These are phyloP conservation scores for Porites lutea DNA, from an alignment of 64 coral and sea anemone species.

Conservation along the genomic window DNA sequence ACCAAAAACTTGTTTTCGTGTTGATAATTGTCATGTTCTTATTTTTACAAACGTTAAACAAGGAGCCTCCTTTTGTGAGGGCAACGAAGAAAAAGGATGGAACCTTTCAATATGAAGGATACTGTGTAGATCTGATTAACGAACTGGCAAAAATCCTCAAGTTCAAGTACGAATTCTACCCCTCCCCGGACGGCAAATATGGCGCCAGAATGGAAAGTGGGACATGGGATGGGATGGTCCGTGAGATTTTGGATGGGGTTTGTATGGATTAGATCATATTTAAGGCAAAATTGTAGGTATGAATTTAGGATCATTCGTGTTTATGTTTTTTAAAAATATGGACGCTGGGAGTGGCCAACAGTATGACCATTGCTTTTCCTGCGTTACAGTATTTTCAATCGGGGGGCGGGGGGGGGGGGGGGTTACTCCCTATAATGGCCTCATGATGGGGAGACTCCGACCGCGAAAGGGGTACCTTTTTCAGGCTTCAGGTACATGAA, in stretches of 20 bases:
- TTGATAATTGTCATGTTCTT: no score
- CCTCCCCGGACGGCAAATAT: slow-evolving; percentile 17
- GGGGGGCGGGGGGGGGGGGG: no score
- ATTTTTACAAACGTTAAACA: not conserved
- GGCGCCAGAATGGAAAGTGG: not conserved
- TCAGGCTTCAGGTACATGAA: no score
- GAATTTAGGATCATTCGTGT: not conserved
- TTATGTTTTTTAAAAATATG: no score
- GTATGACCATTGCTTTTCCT: no score
- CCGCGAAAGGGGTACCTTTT: no score
- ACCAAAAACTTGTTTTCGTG: no score
- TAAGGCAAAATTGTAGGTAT: not conserved
- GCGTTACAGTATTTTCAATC: no score
- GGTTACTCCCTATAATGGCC: no score
- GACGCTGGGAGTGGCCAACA: no score
- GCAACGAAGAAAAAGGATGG: not conserved
- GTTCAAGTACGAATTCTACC: slow-evolving; percentile 51
- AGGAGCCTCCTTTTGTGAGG: not conserved
- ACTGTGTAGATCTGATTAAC: slow-evolving; percentile 26
- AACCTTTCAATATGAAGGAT: not conserved
- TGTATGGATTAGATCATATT: not conserved
- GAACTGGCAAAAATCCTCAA: slow-evolving; percentile 23
- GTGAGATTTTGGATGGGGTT: slow-evolving; percentile 13
- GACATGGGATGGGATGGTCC: slow-evolving; percentile 55
- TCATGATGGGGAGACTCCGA: no score